Evolutionary conservation across 2,888 invertebrate species (phyloP), one percentile per base, ranked within the genome.

Genomic region (Leucoptera coffeella): DNA sequence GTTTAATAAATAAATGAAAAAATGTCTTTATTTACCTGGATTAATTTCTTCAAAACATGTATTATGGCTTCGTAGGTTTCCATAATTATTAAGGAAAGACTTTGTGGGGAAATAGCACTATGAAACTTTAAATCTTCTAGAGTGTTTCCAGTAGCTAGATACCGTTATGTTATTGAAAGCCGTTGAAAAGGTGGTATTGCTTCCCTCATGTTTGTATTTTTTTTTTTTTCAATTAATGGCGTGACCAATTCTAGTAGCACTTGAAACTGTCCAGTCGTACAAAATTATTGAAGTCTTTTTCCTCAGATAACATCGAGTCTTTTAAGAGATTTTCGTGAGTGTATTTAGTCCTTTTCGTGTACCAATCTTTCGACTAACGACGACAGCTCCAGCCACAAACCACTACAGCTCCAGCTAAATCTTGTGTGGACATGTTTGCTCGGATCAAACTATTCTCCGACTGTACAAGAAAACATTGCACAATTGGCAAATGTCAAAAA

Each of bases 121-220:
- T 30, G 29, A 30, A 30, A 32, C 25, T 31, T 32, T 28, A 34
- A 32, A 35, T 30, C 31, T 31, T 34, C 35, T 11, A 32, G 25
- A 35, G 31, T 30, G 30, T 29, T 31, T 15, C 30, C 32, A 30
- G 32, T 32, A 5, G 35, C 35, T 34, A 34, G 28, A 31, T 30
- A 33, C 26, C 31, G 29, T 29, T 29, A 33, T 29, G 30, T 34
- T 30, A 30, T 29, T 29, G 30, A 32, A 29, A 34, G 30, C 27
- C 32, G 28, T 32, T 34, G 29, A 32, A 29, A 29, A 30, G 32
- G 22, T 32, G 29, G 29, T 32, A 30, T 34, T 27, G 31, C 31
- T 31, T 30, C 30, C 30, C 30, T 30, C 33, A 31, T 30, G 24
- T 29, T 31, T 30, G 33, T 32, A 25, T 25, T 25, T 15, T 15